phyloP scores from a whole-genome alignment of 2,113 vertebrate species.

The Amblyopsis rosae region DNA sequence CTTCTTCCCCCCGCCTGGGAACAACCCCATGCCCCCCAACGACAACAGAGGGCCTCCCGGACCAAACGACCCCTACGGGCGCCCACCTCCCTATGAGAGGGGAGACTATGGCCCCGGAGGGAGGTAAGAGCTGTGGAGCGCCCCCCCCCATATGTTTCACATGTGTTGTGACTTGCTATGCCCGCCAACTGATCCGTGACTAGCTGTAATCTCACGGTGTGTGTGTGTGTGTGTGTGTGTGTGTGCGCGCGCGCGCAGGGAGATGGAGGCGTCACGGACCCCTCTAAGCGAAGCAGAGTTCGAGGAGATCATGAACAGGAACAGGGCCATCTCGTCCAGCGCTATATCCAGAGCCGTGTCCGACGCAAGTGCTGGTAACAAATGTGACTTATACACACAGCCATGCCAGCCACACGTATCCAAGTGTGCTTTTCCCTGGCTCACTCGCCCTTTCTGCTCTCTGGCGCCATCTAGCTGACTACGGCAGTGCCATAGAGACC shows the following conservation, averaged over 20 bases:
- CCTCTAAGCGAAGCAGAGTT: constrained; percentile 97
- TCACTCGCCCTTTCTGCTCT: not conserved
- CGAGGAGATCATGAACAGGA: constrained; percentile 99
- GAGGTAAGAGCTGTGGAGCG: constrained; percentile 76
- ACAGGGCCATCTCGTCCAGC: constrained; percentile 97
- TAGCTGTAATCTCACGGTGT: not conserved
- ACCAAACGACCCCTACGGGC: constrained; percentile 91
- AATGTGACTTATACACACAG: not conserved
- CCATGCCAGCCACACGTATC: not conserved
- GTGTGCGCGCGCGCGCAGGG: constrained; percentile 72
- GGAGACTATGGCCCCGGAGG: constrained; percentile 94
- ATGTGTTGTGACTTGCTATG: not conserved
- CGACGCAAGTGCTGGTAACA: constrained; percentile 94
- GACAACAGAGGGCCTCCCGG: constrained; percentile 91
- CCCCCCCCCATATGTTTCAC: not conserved
- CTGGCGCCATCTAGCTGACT: constrained; percentile 82
- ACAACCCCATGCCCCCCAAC: constrained; percentile 90
- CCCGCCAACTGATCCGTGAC: not conserved
- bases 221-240: constrained; percentile 9
- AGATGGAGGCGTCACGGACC: constrained; percentile 93
- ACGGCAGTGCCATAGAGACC: constrained; percentile 98
- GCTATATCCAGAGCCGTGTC: constrained; percentile 98
- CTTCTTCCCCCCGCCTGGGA: constrained; percentile 96
- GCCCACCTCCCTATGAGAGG: constrained; percentile 94
- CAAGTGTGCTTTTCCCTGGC: not conserved